These are phyloP conservation scores for Dichetophora obliterata DNA, from an alignment of 2,888 invertebrate species.

Conservation along the genomic window DNA sequence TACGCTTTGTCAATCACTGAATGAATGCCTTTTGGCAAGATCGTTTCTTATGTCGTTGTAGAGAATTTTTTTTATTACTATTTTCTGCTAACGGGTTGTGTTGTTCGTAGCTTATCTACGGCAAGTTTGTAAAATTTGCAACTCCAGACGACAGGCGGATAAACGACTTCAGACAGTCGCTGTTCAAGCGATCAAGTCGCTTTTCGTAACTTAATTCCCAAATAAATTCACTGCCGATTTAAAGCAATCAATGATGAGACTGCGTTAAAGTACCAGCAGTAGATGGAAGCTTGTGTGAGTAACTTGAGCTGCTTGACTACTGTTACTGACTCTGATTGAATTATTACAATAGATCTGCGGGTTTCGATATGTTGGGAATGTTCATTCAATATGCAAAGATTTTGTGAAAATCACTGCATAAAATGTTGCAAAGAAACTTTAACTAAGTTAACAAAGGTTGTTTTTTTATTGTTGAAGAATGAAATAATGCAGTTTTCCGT, in stretches of 20 bases:
- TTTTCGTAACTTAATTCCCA: slow-evolving; percentile 1
- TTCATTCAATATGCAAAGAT: background rate
- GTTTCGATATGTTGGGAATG: slow-evolving; percentile 39
- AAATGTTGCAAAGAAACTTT: background rate
- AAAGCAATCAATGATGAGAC: background rate
- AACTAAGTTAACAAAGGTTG: background rate
- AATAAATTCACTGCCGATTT: slow-evolving; percentile 29
- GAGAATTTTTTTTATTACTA: slow-evolving; percentile 15
- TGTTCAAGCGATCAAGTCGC: background rate
- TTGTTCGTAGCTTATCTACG: slow-evolving; percentile 42
- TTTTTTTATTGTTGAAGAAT: too few species aligned
- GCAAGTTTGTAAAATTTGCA: slow-evolving; percentile 43
- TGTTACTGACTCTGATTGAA: slow-evolving; percentile 54
- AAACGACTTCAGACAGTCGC: background rate
- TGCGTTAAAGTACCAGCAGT: background rate
- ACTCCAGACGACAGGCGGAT: slow-evolving; percentile 21
- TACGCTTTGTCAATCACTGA: slow-evolving; percentile 27
- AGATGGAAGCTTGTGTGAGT: slow-evolving; percentile 33
- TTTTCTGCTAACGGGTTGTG: slow-evolving; percentile 44
- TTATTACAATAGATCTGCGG: slow-evolving; percentile 51
- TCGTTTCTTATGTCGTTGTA: background rate
- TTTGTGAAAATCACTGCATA: background rate
- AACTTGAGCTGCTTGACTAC: slow-evolving; percentile 53
- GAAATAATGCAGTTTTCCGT: too few species aligned
- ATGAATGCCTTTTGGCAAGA: slow-evolving; percentile 2